A percentile compares a stretch with the other conserved stretches of the same genome.
Conservation (phyloP, 2,888 invertebrate genomes). For the Drosophila recens region DNA sequence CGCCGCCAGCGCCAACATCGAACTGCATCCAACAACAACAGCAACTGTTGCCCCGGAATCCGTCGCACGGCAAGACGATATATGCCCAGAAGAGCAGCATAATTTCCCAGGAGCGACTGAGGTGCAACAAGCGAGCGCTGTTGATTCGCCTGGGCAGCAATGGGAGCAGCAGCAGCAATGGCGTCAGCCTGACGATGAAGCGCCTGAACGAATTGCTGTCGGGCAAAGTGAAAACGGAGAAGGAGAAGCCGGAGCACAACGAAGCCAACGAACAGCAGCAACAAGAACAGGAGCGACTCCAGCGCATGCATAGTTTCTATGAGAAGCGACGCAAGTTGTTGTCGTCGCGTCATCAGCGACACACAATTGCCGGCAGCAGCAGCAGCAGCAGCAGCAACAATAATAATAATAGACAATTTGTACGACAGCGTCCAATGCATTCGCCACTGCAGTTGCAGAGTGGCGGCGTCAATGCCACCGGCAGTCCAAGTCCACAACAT, state of each 20-base stretch:
- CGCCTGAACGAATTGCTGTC: constrained; percentile 74
- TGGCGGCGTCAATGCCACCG: constrained; percentile 43
- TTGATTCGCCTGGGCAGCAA: constrained; percentile 34
- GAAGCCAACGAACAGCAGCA: constrained; percentile 35
- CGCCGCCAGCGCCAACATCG: constrained; percentile 57
- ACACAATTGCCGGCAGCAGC: constrained; percentile 21
- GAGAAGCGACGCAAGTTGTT: constrained; percentile 76
- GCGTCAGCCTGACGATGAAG: constrained; percentile 68
- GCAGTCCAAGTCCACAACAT: constrained; percentile 59
- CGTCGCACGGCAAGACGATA: constrained; percentile 69
- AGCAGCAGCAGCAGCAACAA: constrained; percentile 11
- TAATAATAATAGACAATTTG: constrained; percentile 35
- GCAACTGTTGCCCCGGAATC: constrained; percentile 37
- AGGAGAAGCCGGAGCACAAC: constrained; percentile 38
- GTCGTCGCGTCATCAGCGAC: constrained; percentile 28
- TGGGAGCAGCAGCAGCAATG: constrained; percentile 19
- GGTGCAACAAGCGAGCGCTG: constrained; percentile 77
- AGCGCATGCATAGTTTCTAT: constrained; percentile 76
- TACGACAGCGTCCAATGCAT: constrained; percentile 68
- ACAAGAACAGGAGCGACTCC: constrained; percentile 47
- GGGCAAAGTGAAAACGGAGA: constrained; percentile 55
- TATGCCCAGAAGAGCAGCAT: constrained; percentile 70
- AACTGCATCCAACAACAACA: constrained; percentile 42
- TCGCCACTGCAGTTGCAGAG: constrained; percentile 57
- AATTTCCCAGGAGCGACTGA: constrained; percentile 68